phyloP scores from a whole-genome alignment of 2,113 vertebrate species.

The Anolis carolinensis region DNA sequence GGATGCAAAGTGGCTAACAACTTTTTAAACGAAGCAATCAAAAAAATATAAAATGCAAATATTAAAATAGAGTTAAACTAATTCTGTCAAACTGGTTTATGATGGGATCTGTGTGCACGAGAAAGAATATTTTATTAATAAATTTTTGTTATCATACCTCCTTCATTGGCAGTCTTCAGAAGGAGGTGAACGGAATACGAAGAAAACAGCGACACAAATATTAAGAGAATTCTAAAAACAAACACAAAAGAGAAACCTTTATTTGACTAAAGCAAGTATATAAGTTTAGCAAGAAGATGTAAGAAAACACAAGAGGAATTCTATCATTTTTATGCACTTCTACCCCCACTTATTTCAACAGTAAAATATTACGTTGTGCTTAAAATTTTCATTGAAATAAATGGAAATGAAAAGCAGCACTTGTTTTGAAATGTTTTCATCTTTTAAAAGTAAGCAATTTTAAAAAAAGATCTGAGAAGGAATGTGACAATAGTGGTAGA shows the following conservation, averaged over 20 bases:
- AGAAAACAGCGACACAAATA: slow-evolving; percentile 90
- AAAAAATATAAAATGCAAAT: too few species aligned
- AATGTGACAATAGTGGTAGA: background rate
- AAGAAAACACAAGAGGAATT: background rate
- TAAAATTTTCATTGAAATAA: background rate
- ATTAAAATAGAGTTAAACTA: too few species aligned
- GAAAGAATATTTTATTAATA: background rate
- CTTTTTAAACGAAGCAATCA: too few species aligned
- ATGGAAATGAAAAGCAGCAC: background rate
- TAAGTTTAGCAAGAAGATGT: background rate
- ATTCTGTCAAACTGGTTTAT: too few species aligned
- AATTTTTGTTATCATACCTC: slow-evolving; percentile 79
- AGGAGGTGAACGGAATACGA: slow-evolving; percentile 97
- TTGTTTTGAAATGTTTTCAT: background rate
- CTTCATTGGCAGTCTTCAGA: slow-evolving; percentile 97
- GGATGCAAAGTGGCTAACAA: too few species aligned
- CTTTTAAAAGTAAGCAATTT: background rate
- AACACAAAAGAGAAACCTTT: slow-evolving; percentile 12
- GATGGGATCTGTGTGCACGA: background rate
- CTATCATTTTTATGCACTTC: background rate
- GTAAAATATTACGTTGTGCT: background rate
- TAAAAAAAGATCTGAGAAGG: background rate
- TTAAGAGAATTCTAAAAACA: slow-evolving; percentile 86
- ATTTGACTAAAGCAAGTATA: background rate
- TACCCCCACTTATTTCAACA: background rate